phyloP scores from a whole-genome alignment of 2,888 invertebrate genomes.

The Nymphalis polychloros region DNA sequence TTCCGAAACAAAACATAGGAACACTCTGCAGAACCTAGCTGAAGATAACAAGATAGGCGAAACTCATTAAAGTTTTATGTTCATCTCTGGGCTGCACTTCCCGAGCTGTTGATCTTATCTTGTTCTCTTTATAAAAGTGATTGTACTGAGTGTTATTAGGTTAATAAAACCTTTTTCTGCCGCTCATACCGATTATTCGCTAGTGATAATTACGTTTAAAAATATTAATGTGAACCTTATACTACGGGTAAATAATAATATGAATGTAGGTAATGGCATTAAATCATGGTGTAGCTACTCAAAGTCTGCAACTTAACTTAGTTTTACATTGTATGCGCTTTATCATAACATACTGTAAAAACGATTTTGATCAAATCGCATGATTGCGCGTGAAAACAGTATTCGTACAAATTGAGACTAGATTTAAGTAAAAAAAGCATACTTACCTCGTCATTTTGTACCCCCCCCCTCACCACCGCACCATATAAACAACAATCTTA shows the following conservation, averaged over 20 bases:
- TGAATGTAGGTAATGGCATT: neutral
- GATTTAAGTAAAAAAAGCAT: too few relatives aligned
- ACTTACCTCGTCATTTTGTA: too few relatives aligned
- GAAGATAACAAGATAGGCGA: conserved; percentile 72
- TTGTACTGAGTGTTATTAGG: conserved; percentile 22
- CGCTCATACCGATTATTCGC: neutral
- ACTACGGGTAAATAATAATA: too few relatives aligned
- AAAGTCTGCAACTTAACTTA: too few relatives aligned
- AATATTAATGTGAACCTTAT: neutral
- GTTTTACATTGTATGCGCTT: too few relatives aligned
- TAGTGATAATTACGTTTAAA: neutral
- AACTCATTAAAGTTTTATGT: conserved; percentile 79
- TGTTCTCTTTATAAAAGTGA: conserved; percentile 30
- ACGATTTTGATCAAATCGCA: too few relatives aligned
- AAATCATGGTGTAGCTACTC: neutral
- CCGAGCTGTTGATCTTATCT: conserved; percentile 61
- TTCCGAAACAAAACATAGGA: conserved; percentile 43
- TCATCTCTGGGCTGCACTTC: conserved; percentile 48
- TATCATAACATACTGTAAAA: too few relatives aligned
- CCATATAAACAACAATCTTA: too few relatives aligned
- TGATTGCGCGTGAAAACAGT: too few relatives aligned
- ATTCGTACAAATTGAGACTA: too few relatives aligned
- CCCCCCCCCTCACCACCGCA: too few relatives aligned
- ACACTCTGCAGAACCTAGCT: conserved; percentile 59
- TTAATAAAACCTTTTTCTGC: conserved; percentile 10